Evolutionary conservation across 2,888 invertebrate species (phyloP).

Genomic region (Drosophila ochracea): DNA sequence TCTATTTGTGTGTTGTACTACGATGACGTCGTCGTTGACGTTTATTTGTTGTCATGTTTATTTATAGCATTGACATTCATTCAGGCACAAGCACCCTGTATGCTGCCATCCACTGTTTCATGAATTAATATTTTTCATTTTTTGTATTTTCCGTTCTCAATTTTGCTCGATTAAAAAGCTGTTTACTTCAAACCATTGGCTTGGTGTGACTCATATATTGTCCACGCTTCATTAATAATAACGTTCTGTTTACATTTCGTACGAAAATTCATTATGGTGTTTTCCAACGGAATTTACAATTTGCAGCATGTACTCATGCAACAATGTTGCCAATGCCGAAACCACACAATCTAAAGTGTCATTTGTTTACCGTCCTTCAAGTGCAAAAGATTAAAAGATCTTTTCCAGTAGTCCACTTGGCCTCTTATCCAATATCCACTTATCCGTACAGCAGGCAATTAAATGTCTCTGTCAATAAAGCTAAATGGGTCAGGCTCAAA

Average conservation of each 20-base stretch:
- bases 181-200: conserved; percentile 37
- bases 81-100: conserved; percentile 13
- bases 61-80: conserved; percentile 56
- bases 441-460: conserved; percentile 29
- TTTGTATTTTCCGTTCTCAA: conserved; percentile 34
- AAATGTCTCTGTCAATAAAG: conserved; percentile 57
- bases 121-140: conserved; percentile 48
- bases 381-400: conserved; percentile 48
- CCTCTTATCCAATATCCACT: conserved; percentile 33
- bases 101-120: conserved; percentile 41
- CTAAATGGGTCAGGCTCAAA: conserved; percentile 55
- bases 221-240: conserved; percentile 36
- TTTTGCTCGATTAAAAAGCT: conserved; percentile 43
- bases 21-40: conserved; percentile 45
- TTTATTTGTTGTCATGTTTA: conserved; percentile 67
- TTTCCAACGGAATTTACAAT: conserved; percentile 4
- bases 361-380: conserved; percentile 15
- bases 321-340: conserved; percentile 45
- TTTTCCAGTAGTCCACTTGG: conserved; percentile 16
- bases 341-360: conserved; percentile 22
- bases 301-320: conserved; percentile 36
- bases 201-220: conserved; percentile 26
- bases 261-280: conserved; percentile 10
- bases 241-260: conserved; percentile 42
- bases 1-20: conserved; percentile 41